phyloP scores from a whole-genome alignment of 2,113 vertebrate species.

The Climacteris rufus region DNA sequence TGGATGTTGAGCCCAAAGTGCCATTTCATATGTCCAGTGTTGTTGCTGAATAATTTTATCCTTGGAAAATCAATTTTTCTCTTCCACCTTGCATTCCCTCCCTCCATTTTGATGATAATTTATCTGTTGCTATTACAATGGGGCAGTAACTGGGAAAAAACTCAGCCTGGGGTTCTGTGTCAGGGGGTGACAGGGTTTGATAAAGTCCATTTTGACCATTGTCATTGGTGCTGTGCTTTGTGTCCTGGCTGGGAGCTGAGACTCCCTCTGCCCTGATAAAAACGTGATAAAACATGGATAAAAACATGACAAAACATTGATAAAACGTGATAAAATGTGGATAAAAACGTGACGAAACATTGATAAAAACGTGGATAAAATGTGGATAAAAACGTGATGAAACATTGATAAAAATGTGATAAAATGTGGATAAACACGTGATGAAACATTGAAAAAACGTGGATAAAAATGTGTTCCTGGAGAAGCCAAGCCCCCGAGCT shows the following conservation, averaged over 20 bases:
- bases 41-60: background rate
- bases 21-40: background rate
- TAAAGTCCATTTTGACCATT: accelerated
- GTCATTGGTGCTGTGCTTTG: accelerated
- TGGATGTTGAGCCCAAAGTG: background rate
- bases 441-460: too few relatives aligned
- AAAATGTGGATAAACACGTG: too few relatives aligned
- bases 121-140: background rate
- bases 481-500: background rate
- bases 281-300: too few relatives aligned
- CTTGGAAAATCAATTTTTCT: background rate
- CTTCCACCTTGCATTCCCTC: background rate
- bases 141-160: background rate
- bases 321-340: too few relatives aligned
- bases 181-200: background rate
- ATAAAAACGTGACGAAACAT: too few relatives aligned
- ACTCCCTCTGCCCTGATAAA: background rate
- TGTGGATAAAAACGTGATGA: too few relatives aligned
- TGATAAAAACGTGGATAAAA: too few relatives aligned
- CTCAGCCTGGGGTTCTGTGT: background rate
- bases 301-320: too few relatives aligned
- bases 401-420: too few relatives aligned
- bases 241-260: background rate
- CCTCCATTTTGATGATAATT: background rate
- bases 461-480: accelerated